Evolutionary conservation across 2,113 vertebrate genomes (phyloP).

Genomic region (Oryzias celebensis): DNA sequence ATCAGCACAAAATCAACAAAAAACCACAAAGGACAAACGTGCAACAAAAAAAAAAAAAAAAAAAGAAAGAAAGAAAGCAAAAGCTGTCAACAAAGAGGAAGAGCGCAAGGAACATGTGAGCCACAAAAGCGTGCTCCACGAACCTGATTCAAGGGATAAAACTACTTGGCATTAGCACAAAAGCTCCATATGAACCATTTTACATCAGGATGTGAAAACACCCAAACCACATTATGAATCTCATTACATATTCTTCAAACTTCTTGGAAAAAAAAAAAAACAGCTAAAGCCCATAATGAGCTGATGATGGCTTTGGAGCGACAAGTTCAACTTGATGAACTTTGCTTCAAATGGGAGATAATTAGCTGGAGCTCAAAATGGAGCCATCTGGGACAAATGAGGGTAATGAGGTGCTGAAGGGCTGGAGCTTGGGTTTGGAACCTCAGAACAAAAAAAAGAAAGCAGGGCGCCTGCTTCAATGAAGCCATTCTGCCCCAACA

Average conservation of each 20-base stretch:
- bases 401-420: conserved; percentile 38
- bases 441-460: conserved; percentile 13
- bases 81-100: background rate
- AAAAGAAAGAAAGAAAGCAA: background rate
- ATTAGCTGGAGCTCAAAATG: background rate
- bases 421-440: conserved; percentile 13
- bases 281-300: no score
- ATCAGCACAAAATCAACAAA: conserved; percentile 12
- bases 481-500: conserved; percentile 19
- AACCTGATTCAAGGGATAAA: conserved; percentile 13
- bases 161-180: background rate
- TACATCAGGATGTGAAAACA: no score
- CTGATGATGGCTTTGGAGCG: background rate
- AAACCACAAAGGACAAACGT: background rate
- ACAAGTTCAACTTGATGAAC: background rate
- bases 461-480: conserved; percentile 19
- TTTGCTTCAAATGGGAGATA: background rate
- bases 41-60: background rate
- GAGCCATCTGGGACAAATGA: conserved; percentile 24
- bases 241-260: no score
- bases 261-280: no score
- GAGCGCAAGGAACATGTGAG: background rate
- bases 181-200: no score
- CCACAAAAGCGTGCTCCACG: background rate
- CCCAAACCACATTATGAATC: no score